phyloP scores from a whole-genome alignment of 2,888 invertebrate genomes.

The Erannis defoliaria region DNA sequence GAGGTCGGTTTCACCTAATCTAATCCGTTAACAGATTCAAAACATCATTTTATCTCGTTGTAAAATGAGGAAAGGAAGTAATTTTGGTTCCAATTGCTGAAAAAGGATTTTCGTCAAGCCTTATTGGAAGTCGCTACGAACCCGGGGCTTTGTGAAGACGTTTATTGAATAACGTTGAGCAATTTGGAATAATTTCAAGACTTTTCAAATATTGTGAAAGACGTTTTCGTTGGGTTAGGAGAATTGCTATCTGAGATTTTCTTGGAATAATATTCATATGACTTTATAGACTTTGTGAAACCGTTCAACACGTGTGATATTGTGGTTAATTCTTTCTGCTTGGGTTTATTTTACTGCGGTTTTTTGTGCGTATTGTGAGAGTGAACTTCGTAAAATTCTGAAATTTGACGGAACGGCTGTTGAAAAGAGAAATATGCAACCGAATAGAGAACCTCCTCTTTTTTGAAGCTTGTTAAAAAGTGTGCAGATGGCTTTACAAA shows the following conservation, averaged over 20 bases:
- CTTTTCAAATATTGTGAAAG: constrained; percentile 13
- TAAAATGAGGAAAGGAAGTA: constrained; percentile 22
- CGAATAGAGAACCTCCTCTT: no score
- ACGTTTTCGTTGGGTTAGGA: constrained; percentile 1
- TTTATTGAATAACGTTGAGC: constrained; percentile 27
- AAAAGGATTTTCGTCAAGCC: constrained; percentile 20
- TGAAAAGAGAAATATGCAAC: no score
- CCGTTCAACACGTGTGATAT: no score
- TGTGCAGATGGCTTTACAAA: no score
- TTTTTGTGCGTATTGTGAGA: no score
- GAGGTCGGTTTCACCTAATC: constrained; percentile 12
- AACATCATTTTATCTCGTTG: constrained; percentile 19
- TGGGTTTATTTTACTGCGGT: neutral
- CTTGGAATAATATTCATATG: neutral
- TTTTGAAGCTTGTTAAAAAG: no score
- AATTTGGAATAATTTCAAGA: constrained; percentile 22
- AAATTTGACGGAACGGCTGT: no score
- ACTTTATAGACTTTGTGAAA: neutral
- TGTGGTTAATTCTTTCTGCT: no score
- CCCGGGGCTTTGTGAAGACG: constrained; percentile 14
- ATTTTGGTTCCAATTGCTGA: constrained; percentile 23
- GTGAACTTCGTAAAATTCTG: no score
- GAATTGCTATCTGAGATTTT: neutral
- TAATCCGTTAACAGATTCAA: constrained; percentile 13
- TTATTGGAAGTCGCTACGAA: constrained; percentile 24